Base-by-base conservation (phyloP, 92 coral and sea anemone genomes). In the Palythoa heliodiscus region DNA sequence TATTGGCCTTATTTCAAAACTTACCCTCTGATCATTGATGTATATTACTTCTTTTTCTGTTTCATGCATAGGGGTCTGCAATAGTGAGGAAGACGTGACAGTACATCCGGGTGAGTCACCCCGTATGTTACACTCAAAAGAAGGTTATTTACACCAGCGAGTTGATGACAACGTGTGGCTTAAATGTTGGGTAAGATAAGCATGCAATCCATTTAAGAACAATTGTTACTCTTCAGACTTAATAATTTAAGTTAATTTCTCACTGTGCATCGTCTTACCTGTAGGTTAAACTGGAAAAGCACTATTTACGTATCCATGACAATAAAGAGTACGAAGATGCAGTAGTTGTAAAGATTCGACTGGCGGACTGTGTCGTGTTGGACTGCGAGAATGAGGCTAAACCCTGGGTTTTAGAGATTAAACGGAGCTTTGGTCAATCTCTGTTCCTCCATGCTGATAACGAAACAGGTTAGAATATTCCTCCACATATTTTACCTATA, bases 401-500 rank as follows among this genome's bases (percentile, higher is more conserved):
- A 52, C 90, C 95, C 48, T 89, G 87, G 53, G 92, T 91, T 48
- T 84, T 96, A 90, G 99, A 89, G 13, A 86, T 96, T 43, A 89
- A 88, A 58, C 88, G 93, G 54, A 72, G 82, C 8, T 86, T 91
- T 8, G 95, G 96, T 20, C 85, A 95, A 82, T 93, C 99, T 3
- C 85, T 94, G 70, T 96, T 89, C 77, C 89, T 96, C 43, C 94
- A 90, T n/a, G 99, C 98, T 19, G 92, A 94, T 29, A 84, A 68
- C 58, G 93, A 92, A 66, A 75, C 87, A 55, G 99, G 99, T 96
- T 15, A 74, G 92, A 50, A 48, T 1, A 72, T 5, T 7, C 17
- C 35, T 29, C 35, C 35, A 29, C 35, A 29, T 29, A 29, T 29
- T 29, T 29, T 29, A 29, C 35, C 0, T 29, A 12, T 35, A 16